Evolutionary conservation across 2,113 vertebrate genomes (phyloP).

Genomic region (Halcyon senegalensis): DNA sequence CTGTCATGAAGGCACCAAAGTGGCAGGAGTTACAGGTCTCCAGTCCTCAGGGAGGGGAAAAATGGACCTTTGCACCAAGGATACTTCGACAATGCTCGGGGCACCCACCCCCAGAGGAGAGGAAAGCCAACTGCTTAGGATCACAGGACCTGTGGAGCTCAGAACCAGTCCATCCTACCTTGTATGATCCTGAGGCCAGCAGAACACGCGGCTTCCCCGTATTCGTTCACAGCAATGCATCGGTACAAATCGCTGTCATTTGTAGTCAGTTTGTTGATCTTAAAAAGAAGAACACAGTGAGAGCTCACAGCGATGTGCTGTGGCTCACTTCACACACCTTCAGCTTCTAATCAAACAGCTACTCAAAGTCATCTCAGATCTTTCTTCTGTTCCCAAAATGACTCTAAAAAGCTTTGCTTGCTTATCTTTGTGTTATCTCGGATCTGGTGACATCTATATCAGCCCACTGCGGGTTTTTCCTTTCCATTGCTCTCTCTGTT

Average conservation of each 20-base stretch:
- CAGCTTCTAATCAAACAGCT: not conserved
- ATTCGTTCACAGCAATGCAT: constrained; percentile 81
- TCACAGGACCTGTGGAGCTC: not conserved
- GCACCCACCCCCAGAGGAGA: not conserved
- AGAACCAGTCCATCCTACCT: constrained; percentile 70
- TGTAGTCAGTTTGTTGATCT: constrained; percentile 78
- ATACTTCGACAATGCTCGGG: not conserved
- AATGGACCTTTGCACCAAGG: not conserved
- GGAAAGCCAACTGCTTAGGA: not conserved
- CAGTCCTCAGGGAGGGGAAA: not conserved
- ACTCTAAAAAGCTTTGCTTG: not conserved
- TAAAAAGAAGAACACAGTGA: constrained; percentile 9
- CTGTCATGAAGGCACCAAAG: not conserved
- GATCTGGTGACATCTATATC: not conserved
- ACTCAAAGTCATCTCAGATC: not conserved
- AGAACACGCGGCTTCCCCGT: constrained; percentile 82
- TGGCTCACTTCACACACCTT: not conserved
- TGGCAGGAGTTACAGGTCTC: not conserved
- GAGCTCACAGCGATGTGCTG: not conserved
- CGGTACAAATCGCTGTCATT: constrained; percentile 82
- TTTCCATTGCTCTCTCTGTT: not conserved
- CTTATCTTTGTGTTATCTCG: not conserved
- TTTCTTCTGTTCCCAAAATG: not conserved
- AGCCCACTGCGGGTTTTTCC: not conserved
- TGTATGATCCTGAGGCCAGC: constrained; percentile 80